phyloP scores from a whole-genome alignment of 2,113 vertebrate genomes.

The Hymenochirus boettgeri region DNA sequence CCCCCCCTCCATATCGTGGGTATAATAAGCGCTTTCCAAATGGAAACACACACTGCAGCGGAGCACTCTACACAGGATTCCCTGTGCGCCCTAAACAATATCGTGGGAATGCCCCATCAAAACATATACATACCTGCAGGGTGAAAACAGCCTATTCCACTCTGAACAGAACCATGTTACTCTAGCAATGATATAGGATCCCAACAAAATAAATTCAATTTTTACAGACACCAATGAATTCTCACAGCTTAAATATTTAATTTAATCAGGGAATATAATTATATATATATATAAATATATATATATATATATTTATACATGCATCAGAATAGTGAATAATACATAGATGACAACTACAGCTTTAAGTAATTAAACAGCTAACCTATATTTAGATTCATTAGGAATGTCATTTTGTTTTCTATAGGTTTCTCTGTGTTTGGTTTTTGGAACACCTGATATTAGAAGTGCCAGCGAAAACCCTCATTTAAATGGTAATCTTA shows the following conservation, averaged over 20 bases:
- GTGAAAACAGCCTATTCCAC: too few relatives aligned
- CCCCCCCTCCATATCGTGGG: not conserved
- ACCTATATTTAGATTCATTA: not conserved
- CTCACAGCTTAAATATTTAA: too few relatives aligned
- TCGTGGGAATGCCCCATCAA: constrained; percentile 20
- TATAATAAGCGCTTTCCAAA: not conserved
- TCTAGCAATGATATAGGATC: too few relatives aligned
- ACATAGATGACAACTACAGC: not conserved
- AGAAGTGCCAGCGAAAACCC: too few relatives aligned
- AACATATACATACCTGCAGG: too few relatives aligned
- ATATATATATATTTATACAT: too few relatives aligned
- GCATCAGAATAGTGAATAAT: too few relatives aligned
- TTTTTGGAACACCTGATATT: not conserved
- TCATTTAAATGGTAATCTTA: not conserved
- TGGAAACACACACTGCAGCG: constrained; percentile 4
- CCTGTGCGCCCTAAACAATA: constrained; percentile 15
- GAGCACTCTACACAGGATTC: constrained; percentile 20
- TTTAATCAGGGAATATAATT: too few relatives aligned
- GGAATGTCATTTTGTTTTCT: not conserved
- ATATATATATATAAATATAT: too few relatives aligned
- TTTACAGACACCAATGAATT: too few relatives aligned
- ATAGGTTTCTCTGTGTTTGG: not conserved
- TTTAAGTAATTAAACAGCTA: not conserved
- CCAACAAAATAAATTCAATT: too few relatives aligned
- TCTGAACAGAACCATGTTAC: too few relatives aligned